Percentiles rank a stretch among this genome's conserved stretches.
Evolutionary conservation across 2,113 vertebrate species (phyloP).

Genomic region (Heliornis fulica): DNA sequence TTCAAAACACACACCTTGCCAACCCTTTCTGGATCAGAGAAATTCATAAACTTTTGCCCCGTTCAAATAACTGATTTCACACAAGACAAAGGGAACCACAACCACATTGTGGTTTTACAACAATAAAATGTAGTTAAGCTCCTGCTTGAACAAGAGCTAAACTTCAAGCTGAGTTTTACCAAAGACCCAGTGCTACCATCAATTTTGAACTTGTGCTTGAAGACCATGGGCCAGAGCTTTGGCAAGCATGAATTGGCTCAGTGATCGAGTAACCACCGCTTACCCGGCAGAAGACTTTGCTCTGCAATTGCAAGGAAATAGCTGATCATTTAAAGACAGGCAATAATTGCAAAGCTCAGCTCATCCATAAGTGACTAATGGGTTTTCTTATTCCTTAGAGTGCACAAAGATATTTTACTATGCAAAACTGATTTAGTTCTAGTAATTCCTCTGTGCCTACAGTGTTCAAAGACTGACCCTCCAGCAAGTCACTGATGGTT

Average conservation of each 20-base stretch:
- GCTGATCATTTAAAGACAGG: background rate
- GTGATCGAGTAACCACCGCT: background rate
- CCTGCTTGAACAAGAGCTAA: background rate
- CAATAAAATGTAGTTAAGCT: background rate
- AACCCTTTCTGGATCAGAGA: background rate
- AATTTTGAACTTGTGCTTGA: background rate
- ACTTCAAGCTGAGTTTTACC: background rate
- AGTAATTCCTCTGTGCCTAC: background rate
- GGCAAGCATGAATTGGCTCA: background rate
- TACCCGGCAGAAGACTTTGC: background rate
- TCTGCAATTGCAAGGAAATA: background rate
- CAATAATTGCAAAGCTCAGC: background rate
- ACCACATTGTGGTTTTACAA: constrained; percentile 7
- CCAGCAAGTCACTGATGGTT: background rate
- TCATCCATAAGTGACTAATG: background rate
- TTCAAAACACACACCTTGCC: background rate
- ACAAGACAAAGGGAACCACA: constrained; percentile 17
- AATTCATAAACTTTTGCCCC: background rate
- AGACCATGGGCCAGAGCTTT: background rate
- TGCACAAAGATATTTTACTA: background rate
- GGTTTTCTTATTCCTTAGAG: background rate
- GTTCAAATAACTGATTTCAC: background rate
- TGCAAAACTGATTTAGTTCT: background rate
- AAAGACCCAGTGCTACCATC: background rate
- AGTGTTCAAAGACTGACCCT: background rate